A percentile compares a stretch with the other conserved stretches of the same genome.
phyloP scores from a whole-genome alignment of 2,797 vertebrate species.

The Arrhamphus sclerolepis region DNA sequence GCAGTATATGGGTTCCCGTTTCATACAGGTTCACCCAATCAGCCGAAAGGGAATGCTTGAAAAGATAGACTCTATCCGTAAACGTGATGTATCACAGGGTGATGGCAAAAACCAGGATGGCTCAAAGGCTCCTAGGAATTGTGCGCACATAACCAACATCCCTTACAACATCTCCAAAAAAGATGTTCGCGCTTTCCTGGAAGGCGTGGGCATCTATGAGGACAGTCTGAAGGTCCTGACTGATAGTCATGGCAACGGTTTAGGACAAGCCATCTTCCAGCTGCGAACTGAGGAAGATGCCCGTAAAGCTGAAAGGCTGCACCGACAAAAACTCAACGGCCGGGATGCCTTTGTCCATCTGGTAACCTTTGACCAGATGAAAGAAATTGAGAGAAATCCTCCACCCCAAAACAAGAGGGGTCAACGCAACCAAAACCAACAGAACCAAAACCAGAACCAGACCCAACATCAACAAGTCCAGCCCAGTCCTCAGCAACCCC shows the following conservation, averaged over 20 bases:
- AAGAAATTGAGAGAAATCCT: constrained; percentile 94
- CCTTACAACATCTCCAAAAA: constrained; percentile 96
- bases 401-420: constrained; percentile 93
- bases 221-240: constrained; percentile 91
- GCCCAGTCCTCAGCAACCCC: constrained; percentile 77
- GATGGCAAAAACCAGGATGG: constrained; percentile 90
- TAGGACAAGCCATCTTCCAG: constrained; percentile 96
- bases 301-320: constrained; percentile 92
- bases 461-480: constrained; percentile 78
- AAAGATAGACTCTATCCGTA: constrained; percentile 94
- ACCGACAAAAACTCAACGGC: constrained; percentile 96
- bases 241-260: constrained; percentile 92
- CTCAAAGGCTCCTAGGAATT: constrained; percentile 83
- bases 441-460: constrained; percentile 75
- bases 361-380: constrained; percentile 93
- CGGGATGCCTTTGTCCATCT: constrained; percentile 95
- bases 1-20: constrained; percentile 98
- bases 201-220: constrained; percentile 92
- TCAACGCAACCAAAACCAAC: constrained; percentile 85
- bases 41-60: constrained; percentile 96
- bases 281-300: constrained; percentile 96
- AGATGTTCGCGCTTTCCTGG: constrained; percentile 93
- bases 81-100: constrained; percentile 85
- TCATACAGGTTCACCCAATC: constrained; percentile 97
- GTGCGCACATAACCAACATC: constrained; percentile 96